Conservation (phyloP, 2,797 vertebrate genomes). For the Busarellus nigricollis region DNA sequence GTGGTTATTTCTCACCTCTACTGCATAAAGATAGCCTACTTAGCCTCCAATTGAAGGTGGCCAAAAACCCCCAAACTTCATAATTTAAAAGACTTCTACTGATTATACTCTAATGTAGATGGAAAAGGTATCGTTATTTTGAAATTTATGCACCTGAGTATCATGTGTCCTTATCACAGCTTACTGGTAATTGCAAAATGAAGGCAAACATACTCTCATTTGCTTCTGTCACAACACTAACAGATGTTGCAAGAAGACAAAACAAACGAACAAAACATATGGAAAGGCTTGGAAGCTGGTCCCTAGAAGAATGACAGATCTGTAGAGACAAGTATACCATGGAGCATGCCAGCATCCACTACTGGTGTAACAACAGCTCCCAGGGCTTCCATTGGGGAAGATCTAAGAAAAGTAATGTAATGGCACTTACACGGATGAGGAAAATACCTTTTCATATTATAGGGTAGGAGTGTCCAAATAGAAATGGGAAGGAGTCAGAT, state of each 20-base stretch:
- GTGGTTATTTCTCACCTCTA: background rate
- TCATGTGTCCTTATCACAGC: background rate
- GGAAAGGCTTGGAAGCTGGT: background rate
- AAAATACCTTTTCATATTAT: background rate
- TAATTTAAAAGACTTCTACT: background rate
- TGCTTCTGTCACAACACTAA: background rate
- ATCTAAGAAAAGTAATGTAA: background rate
- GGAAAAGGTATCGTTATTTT: background rate
- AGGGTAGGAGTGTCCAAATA: background rate
- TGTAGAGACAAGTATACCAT: background rate
- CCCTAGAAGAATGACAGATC: background rate
- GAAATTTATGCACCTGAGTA: background rate
- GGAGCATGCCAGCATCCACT: background rate
- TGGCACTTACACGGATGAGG: background rate
- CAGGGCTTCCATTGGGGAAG: background rate
- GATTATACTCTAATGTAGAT: background rate
- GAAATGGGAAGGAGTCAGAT: background rate
- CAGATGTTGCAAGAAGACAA: constrained; percentile 4
- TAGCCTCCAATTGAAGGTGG: background rate
- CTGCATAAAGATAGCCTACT: background rate
- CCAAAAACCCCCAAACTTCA: background rate
- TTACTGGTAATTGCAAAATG: background rate
- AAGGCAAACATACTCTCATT: background rate
- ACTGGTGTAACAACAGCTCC: background rate
- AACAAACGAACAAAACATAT: background rate